Evolutionary conservation across 2,797 vertebrate species (phyloP), one percentile per base, ranked within the genome.

Genomic region (Agapornis canus): DNA sequence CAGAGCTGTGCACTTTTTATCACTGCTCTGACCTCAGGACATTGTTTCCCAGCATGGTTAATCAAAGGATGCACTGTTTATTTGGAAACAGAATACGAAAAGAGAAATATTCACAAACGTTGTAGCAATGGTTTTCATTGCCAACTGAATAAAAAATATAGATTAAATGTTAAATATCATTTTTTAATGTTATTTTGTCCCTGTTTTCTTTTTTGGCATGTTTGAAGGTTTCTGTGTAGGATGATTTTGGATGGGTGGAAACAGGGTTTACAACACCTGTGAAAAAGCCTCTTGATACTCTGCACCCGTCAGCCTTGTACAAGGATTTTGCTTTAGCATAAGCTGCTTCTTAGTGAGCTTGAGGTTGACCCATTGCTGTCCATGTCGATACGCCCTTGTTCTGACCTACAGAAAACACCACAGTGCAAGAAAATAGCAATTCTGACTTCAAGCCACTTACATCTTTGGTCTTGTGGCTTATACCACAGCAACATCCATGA

Each of bases 41-140:
- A 68, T 15, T 31, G 23, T 76, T 95, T 96, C 87, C 48, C 85
- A 92, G 21, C 59, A 49, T 82, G 43, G 21, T n/a, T 88, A 91
- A 65, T 90, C 86, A 86, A 90, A 88, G 42, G 32, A 3, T 1
- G 0, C 29, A 71, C 64, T 92, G 91, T 83, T 90, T 25, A 22
- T 83, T 91, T 69, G 7, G 80, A 92, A 92, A 90, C 17, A 95
- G 71, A 90, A 61, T 75, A 2, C 10, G 43, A 35, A 63, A 78
- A 83, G 48, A 49, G 75, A 66, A 73, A 25, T 31, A 83, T 47
- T 78, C 61, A 79, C 25, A 47, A 49, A 15, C 8, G 7, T 54
- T 90, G 47, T 40, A 60, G 23, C 59, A 45, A 29, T 31, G 2
- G 1, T 13, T 71, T 92, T 73, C 43, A 47, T 65, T 76, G 65